Evolutionary conservation across 2,888 invertebrate genomes (phyloP), one percentile per base, ranked within the genome.

Genomic region (Bellardia pandia): DNA sequence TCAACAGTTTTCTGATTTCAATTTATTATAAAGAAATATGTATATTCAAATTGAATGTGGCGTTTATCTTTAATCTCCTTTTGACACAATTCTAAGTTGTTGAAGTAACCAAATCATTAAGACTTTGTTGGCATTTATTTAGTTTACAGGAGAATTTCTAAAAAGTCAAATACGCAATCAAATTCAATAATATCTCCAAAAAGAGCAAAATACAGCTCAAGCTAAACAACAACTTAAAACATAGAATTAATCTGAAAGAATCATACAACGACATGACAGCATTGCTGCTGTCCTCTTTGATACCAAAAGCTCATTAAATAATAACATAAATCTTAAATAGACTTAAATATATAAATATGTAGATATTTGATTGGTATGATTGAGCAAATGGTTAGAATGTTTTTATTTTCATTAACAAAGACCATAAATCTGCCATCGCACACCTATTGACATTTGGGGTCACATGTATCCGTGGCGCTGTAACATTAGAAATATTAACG

Each of bases 61-160:
- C n/a, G 4, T 51, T 51, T 13, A 51, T 51, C 51, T 51, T 51
- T 51, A 51, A 51, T n/a, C 51, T 51, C 14, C 14, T 51, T 6
- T 4, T 51, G 13, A 51, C 14, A 51, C 14, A 51, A 51, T 51
- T n/a, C 51, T 6, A 51, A 51, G n/a, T n/a, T n/a, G 51, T 51
- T 51, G n/a, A n/a, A 51, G n/a, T 51, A 51, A n/a, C n/a, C 45
- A 45, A 45, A 51, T 51, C 51, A 51, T 13, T 6, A 51, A 3
- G n/a, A 51, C n/a, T n/a, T 51, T 51, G n/a, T 51, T 51, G 14
- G n/a, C 51, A n/a, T n/a, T n/a, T n/a, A n/a, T 51, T 51, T 48
- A 14, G 48, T 48, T 45, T 3, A 48, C 48, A 51, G 14, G 5
- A 14, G 51, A 51, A 51, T 5, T 45, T n/a, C 4, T 14, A 51